Base-by-base conservation (phyloP, 2,888 invertebrate species). In the Lymantria monacha region DNA sequence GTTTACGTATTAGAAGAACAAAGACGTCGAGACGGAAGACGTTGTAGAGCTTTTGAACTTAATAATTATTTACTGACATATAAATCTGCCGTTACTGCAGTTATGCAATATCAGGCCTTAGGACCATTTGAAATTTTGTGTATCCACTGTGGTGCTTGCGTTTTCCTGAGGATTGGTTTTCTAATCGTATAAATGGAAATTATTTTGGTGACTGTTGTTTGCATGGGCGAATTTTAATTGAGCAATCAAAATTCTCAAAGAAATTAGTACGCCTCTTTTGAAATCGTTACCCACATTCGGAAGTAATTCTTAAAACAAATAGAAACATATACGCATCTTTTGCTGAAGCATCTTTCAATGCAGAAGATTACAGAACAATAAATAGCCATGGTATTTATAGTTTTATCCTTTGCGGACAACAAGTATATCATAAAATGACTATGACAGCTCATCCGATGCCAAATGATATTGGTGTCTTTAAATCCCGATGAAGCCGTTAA, bases 381-480 rank as follows among this genome's bases (percentile, higher is more conserved):
- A 53, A 54, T 53, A 53, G 51, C 49, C 49, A 45, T 51, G 53
- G 57, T 7, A 50, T 54, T 54, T 57, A 57, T 53, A 51, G 57
- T 57, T 57, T 57, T 57, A 54, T 54, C 40, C 46, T 53, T 57
- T 54, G 53, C 50, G 54, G 57, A 57, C 51, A 57, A 57, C n/a
- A 22, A 22, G 48, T 57, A 51, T 57, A 57, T 53, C 51, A 57
- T 57, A 53, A 57, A 41, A 41, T 57, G 51, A 57, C 51, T 57
- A 57, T 51, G 54, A 37, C 57, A 46, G 51, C 51, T 37, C 49
- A 55, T 40, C 57, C 54, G 43, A 46, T 51, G n/a, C 54, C 49
- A 51, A 55, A 48, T 55, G 45, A 51, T 45, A 50, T 49, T 43
- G 49, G 49, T 53, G 53, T 48, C 46, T 53, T 49, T 50, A 51